Evolutionary conservation across 2,113 vertebrate species (phyloP).

Genomic region (Meles meles): DNA sequence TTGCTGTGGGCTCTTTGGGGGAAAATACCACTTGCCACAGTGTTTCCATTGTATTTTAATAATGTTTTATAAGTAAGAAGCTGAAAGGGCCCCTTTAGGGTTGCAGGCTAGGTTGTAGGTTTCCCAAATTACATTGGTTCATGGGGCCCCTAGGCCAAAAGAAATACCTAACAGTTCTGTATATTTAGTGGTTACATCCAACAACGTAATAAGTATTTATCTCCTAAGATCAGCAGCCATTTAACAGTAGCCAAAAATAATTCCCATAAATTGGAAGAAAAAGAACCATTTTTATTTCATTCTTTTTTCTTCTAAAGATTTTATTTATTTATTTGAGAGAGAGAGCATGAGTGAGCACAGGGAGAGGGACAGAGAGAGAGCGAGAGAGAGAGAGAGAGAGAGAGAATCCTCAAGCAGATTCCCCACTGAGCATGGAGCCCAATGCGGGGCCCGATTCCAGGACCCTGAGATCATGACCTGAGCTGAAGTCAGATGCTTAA

Average conservation of each 20-base stretch:
- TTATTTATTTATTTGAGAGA: neutral
- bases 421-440: neutral
- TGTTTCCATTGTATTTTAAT: neutral
- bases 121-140: neutral
- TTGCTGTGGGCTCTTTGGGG: neutral
- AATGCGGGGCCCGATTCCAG: fast-evolving
- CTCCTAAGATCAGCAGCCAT: neutral
- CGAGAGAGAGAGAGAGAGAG: neutral
- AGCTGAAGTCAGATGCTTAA: neutral
- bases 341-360: neutral
- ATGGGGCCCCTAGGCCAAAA: neutral
- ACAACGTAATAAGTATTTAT: neutral
- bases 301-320: neutral
- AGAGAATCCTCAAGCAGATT: neutral
- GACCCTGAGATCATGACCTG: neutral
- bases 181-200: neutral
- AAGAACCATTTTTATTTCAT: neutral
- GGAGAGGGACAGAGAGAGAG: neutral
- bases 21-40: neutral
- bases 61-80: neutral
- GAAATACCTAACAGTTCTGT: neutral
- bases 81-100: neutral
- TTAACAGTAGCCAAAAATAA: neutral
- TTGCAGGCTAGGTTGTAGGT: neutral
- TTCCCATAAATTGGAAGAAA: neutral